Base-by-base conservation (phyloP, 2,797 vertebrate genomes). In the Echiichthys vipera region DNA sequence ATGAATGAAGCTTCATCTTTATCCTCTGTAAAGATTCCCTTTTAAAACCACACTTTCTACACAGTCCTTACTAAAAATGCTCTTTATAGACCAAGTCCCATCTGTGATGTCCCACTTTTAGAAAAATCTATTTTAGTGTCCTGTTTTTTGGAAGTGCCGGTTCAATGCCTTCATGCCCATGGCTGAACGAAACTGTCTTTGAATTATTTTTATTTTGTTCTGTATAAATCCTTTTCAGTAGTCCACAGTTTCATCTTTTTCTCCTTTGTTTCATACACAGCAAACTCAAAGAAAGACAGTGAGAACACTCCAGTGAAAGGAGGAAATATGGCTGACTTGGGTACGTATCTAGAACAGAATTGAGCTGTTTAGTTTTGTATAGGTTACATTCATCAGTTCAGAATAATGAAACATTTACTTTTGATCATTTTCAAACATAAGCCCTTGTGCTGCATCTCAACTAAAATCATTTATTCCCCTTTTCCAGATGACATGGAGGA, bases 401-500 rank as follows among this genome's bases (percentile, higher is more conserved):
- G 27, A 40, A 39, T 3, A 29, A 43, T 2, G 45, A 39, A 34
- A 13, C 15, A 0, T 27, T 17, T n/a, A n/a, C n/a, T 24, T 8
- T 13, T 2, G 57, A 46, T 36, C 5, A 5, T 32, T 18, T 15
- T n/a, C 27, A n/a, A 10, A 37, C 6, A 12, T 37, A 12, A 4
- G 0, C 5, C 42, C 0, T 11, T 13, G 18, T 46, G 10, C n/a
- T 12, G 12, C 2, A 1, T 57, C 3, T 43, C 1, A 22, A 9
- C 12, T 65, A 1, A 58, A 37, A 30, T 37, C 36, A n/a, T 61
- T 55, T 11, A 17, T n/a, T n/a, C n/a, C n/a, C 54, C 3, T 56
- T 45, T 94, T 92, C 7, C 92, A 99, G 98, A 99, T 94, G 98
- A 99, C 53, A 96, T 99, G 87, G 98, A 99, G 84, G 97, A 99